Conservation (phyloP, 2,797 vertebrate genomes). For the Pangasius macronema region DNA sequence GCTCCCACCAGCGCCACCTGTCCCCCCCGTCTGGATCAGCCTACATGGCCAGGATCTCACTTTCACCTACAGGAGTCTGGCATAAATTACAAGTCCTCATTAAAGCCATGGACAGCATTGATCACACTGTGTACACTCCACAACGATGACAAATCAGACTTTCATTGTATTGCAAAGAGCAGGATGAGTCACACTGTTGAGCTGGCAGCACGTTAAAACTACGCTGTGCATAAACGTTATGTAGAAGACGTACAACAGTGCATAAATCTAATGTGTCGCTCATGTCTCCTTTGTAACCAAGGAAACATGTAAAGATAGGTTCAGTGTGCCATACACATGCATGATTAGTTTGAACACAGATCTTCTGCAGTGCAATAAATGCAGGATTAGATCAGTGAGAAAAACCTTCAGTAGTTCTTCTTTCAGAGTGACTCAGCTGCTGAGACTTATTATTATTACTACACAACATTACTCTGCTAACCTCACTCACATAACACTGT, state of each 20-base stretch:
- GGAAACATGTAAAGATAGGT: neutral
- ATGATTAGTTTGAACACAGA: neutral
- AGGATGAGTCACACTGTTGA: constrained; percentile 22
- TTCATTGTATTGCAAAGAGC: neutral
- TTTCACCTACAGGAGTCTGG: constrained; percentile 41
- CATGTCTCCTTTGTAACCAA: neutral
- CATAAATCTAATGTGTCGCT: neutral
- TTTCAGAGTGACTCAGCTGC: constrained; percentile 17
- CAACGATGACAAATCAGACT: neutral
- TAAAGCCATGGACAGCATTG: neutral
- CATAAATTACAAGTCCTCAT: constrained; percentile 7
- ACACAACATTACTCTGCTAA: neutral
- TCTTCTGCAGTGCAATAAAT: constrained; percentile 34
- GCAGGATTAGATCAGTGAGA: constrained; percentile 34
- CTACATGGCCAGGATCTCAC: constrained; percentile 43
- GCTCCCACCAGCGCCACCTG: constrained; percentile 76
- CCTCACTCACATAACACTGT: neutral
- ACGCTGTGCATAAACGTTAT: neutral
- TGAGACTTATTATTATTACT: constrained; percentile 15
- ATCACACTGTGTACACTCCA: neutral
- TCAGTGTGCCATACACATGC: neutral
- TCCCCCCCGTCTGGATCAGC: constrained; percentile 69
- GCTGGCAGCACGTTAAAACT: constrained; percentile 16
- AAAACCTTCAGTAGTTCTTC: constrained; percentile 22
- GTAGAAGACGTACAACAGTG: neutral